phyloP scores from a whole-genome alignment of 2,888 invertebrate genomes.

The Lysandra coridon region DNA sequence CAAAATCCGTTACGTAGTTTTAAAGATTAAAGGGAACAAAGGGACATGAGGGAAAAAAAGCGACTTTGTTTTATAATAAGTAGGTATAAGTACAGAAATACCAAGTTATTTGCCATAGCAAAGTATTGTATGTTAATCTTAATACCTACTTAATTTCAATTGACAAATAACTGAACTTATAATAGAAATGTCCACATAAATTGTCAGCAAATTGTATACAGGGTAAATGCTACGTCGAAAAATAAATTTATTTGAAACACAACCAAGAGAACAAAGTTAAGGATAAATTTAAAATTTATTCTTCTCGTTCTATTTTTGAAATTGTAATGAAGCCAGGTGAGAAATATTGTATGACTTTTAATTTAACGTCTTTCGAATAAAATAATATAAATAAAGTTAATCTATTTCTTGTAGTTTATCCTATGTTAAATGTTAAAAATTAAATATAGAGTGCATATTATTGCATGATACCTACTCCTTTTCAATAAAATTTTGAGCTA shows the following conservation, averaged over 20 bases:
- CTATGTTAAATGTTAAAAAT: no score
- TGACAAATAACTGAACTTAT: slow-evolving; percentile 23
- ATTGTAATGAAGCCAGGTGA: slow-evolving; percentile 9
- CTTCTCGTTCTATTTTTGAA: slow-evolving; percentile 23
- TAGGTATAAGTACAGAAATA: not conserved
- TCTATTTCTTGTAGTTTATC: not conserved
- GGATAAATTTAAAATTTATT: slow-evolving; percentile 11
- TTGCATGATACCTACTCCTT: no score
- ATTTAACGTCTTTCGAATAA: not conserved
- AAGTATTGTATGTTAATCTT: slow-evolving; percentile 12
- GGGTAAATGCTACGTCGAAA: slow-evolving; percentile 19
- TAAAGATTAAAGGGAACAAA: no score
- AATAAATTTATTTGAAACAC: slow-evolving; percentile 9
- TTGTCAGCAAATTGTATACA: not conserved
- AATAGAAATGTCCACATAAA: slow-evolving; percentile 10
- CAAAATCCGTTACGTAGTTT: no score
- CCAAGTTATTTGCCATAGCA: slow-evolving; percentile 7
- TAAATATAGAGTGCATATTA: no score
- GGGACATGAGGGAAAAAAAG: no score
- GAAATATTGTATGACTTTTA: slow-evolving; percentile 14
- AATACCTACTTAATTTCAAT: not conserved
- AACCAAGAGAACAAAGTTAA: not conserved
- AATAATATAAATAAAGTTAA: not conserved
- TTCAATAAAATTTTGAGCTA: no score
- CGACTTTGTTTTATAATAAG: no score